Conservation (phyloP, 2,113 vertebrate species). For the Oceanodroma tethys region DNA sequence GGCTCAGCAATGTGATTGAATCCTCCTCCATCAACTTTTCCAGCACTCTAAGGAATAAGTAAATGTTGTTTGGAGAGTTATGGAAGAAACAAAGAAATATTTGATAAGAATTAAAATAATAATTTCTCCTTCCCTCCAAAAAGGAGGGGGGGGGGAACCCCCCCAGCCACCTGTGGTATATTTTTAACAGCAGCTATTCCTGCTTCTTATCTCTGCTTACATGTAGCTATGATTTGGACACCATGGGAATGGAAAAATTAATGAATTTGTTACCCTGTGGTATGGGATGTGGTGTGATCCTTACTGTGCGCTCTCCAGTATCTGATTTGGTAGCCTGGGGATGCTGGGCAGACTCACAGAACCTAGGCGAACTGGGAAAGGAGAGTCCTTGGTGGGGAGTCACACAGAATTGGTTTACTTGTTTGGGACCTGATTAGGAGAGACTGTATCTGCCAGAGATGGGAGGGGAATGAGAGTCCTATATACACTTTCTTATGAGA, state of each 20-base stretch:
- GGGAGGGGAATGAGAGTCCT: neutral
- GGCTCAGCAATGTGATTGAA: neutral
- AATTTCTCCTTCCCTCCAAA: neutral
- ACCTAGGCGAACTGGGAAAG: neutral
- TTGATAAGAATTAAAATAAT: neutral
- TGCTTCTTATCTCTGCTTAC: neutral
- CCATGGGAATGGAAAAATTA: neutral
- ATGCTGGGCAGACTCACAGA: neutral
- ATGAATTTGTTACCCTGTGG: neutral
- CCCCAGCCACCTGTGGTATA: neutral
- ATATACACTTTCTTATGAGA: neutral
- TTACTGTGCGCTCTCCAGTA: neutral
- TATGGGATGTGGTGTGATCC: neutral
- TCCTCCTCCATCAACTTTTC: neutral
- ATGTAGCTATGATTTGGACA: neutral
- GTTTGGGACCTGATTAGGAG: neutral
- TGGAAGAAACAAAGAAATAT: neutral
- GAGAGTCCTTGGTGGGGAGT: neutral
- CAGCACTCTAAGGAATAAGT: neutral
- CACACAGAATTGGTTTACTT: neutral
- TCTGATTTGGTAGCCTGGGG: neutral
- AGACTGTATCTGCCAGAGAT: rapidly evolving
- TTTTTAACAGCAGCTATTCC: neutral
- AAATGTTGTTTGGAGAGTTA: neutral
- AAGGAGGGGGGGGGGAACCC: rapidly evolving